Percentiles rank a stretch among this genome's conserved stretches.
phyloP scores from a whole-genome alignment of 2,888 invertebrate species.

The Acronicta alni region DNA sequence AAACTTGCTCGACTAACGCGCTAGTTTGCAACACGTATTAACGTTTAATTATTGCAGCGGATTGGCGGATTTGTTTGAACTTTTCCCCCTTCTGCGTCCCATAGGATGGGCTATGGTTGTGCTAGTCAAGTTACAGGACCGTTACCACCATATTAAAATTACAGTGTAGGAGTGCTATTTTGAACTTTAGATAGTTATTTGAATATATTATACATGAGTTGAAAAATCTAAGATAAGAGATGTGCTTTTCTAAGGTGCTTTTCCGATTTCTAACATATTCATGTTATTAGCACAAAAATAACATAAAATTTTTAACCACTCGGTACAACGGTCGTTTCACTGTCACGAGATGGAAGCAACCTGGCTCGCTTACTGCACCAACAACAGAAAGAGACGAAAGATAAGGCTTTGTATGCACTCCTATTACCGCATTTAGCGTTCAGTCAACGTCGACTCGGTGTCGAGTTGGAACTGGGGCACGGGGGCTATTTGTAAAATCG shows the following conservation, averaged over 20 bases:
- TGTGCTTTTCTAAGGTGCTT: no score
- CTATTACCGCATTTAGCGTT: constrained; percentile 57
- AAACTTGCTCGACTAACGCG: constrained; percentile 43
- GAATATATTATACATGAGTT: no score
- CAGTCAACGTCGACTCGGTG: constrained; percentile 39
- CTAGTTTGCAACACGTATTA: constrained; percentile 39
- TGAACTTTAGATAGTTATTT: no score
- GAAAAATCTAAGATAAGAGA: no score
- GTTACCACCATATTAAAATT: no score
- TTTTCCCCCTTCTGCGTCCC: background rate
- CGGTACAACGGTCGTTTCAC: constrained; percentile 70
- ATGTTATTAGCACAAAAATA: background rate
- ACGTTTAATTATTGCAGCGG: constrained; percentile 37
- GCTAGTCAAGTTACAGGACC: no score
- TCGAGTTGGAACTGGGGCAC: constrained; percentile 49
- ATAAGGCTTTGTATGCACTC: constrained; percentile 51
- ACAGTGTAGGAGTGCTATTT: no score
- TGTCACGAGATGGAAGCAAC: constrained; percentile 58
- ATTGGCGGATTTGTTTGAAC: background rate
- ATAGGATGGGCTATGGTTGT: no score
- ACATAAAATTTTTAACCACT: constrained; percentile 47
- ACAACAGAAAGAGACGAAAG: constrained; percentile 41
- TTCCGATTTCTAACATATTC: background rate
- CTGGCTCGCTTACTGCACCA: constrained; percentile 30
- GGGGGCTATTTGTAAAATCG: constrained; percentile 35